A percentile compares a stretch with the other conserved stretches of the same genome.
Conservation (phyloP, 2,113 vertebrate species). For the Vulpes ferrilata region DNA sequence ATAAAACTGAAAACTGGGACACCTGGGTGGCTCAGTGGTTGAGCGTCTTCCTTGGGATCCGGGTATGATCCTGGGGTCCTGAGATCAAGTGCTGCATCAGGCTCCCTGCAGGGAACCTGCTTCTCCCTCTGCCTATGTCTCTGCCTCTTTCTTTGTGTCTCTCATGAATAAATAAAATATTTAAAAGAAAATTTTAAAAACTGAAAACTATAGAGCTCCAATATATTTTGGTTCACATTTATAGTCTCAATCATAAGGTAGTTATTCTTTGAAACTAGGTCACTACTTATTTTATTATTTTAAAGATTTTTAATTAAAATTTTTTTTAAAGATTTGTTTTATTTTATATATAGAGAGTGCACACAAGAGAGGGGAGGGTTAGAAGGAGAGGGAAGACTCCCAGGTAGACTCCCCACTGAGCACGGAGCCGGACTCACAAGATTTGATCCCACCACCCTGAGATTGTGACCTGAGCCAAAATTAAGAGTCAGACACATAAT, state of each 20-base stretch:
- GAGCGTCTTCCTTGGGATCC: no score
- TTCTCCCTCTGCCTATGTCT: no score
- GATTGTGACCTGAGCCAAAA: background rate
- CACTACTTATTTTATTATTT: background rate
- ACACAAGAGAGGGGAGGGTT: background rate
- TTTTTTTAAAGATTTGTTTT: background rate
- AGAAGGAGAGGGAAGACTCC: background rate
- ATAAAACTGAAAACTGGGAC: background rate
- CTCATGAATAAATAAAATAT: no score
- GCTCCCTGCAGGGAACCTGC: no score
- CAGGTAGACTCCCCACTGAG: background rate
- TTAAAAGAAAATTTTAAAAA: background rate
- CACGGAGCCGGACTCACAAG: background rate
- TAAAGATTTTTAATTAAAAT: background rate
- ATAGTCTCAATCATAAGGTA: background rate
- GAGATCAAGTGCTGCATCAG: no score
- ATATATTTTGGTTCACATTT: slow-evolving; percentile 18
- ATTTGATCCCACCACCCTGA: background rate
- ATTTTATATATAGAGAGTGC: background rate
- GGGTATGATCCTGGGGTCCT: no score
- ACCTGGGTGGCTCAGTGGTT: no score
- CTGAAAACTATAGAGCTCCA: background rate
- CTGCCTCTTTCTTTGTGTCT: no score
- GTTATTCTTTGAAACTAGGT: background rate
- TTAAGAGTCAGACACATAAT: background rate